phyloP scores from a whole-genome alignment of 2,113 vertebrate genomes.

The Zosterops lateralis region DNA sequence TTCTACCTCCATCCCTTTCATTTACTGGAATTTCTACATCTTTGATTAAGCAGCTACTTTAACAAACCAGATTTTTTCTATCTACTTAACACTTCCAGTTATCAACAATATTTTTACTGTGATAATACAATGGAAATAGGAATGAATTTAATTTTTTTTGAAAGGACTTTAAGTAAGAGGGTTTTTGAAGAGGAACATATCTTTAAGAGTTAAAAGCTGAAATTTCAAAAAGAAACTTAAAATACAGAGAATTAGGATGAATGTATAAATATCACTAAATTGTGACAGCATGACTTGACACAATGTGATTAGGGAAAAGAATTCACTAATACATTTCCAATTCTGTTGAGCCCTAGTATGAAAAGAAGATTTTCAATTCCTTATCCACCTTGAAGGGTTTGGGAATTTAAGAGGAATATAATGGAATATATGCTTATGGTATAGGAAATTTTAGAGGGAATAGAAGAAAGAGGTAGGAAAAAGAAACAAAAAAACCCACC shows the following conservation, averaged over 20 bases:
- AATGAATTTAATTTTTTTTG: not conserved
- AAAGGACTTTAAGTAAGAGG: not conserved
- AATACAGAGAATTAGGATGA: not conserved
- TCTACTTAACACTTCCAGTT: not conserved
- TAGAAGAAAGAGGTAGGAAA: not conserved
- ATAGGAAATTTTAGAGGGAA: not conserved
- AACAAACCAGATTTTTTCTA: not conserved
- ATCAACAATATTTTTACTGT: not conserved
- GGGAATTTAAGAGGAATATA: not conserved
- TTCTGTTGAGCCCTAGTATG: not conserved
- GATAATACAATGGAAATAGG: fast-evolving
- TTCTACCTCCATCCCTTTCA: not conserved
- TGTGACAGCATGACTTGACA: not conserved
- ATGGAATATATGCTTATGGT: not conserved
- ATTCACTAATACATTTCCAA: not conserved
- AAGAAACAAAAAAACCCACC: not conserved
- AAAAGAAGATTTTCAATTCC: not conserved
- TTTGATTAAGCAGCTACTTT: not conserved
- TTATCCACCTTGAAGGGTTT: not conserved
- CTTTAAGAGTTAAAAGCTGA: not conserved
- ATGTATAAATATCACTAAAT: not conserved
- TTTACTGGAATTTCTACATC: not conserved
- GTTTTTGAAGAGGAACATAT: not conserved
- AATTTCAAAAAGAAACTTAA: not conserved
- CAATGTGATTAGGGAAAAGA: not conserved